Conservation (phyloP, 2,888 invertebrate genomes). For the Lasius fuliginosus region DNA sequence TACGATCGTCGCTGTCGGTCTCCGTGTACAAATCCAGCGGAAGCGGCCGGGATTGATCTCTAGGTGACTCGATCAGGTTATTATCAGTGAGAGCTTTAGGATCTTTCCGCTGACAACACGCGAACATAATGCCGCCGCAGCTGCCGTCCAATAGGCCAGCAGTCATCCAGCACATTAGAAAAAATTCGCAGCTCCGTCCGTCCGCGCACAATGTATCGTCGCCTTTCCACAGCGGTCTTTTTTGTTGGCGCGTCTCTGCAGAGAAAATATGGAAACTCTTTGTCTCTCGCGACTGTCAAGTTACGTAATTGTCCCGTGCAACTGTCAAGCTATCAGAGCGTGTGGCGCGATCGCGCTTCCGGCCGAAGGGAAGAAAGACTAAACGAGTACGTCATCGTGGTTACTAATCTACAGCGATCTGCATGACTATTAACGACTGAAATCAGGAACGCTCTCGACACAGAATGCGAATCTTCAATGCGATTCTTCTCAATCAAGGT, state of each 20-base stretch:
- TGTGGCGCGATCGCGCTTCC: constrained; percentile 3
- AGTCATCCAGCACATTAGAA: constrained; percentile 96
- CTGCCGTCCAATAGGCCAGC: constrained; percentile 95
- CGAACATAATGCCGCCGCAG: constrained; percentile 93
- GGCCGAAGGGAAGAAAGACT: not conserved
- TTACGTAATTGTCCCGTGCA: constrained; percentile 27
- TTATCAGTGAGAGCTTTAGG: constrained; percentile 84
- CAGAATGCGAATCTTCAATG: not conserved
- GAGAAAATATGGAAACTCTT: constrained; percentile 77
- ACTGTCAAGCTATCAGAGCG: constrained; percentile 1
- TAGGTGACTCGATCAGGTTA: constrained; percentile 83
- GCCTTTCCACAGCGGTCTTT: constrained; percentile 85
- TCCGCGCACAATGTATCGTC: constrained; percentile 89
- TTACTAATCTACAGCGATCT: constrained; percentile 29
- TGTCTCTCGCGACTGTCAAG: constrained; percentile 53
- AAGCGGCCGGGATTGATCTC: constrained; percentile 83
- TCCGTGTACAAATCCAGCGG: constrained; percentile 87
- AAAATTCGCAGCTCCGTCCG: constrained; percentile 95
- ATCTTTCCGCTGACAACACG: constrained; percentile 93
- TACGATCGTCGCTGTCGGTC: constrained; percentile 88
- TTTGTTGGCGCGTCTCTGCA: constrained; percentile 85
- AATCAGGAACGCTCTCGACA: not conserved
- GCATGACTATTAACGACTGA: not conserved
- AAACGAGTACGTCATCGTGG: not conserved
- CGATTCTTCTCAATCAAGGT: not conserved